A percentile compares a stretch with the other conserved stretches of the same genome.
These are phyloP conservation scores for Calliphora vomitoria DNA, from an alignment of 2,888 invertebrate species.

Conservation along the genomic window DNA sequence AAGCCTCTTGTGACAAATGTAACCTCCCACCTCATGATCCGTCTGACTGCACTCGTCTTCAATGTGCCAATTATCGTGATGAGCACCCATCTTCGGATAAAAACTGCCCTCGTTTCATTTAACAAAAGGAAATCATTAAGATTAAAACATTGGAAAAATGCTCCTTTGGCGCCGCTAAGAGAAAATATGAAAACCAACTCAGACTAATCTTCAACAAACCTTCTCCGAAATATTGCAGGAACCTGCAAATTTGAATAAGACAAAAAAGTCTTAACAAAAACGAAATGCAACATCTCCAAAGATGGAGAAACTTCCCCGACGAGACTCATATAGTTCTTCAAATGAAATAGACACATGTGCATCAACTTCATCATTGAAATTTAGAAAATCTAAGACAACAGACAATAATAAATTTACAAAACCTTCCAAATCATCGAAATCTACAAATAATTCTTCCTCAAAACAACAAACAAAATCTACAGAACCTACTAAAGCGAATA, in stretches of 20 bases:
- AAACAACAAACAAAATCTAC: not conserved
- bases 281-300: not conserved
- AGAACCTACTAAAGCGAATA: too few relatives aligned
- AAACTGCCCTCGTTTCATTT: not conserved
- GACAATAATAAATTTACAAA: not conserved
- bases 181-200: not conserved
- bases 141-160: not conserved
- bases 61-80: slow-evolving; percentile 18
- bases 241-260: not conserved
- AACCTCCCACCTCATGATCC: slow-evolving; percentile 22
- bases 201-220: too few relatives aligned
- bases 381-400: not conserved
- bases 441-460: not conserved
- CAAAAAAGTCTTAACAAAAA: not conserved
- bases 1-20: not conserved
- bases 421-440: not conserved
- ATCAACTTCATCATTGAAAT: not conserved
- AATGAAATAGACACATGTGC: not conserved
- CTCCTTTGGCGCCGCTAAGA: not conserved
- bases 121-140: not conserved
- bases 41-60: not conserved
- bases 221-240: too few relatives aligned
- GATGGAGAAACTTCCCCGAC: not conserved
- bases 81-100: not conserved
- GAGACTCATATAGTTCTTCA: not conserved